A percentile compares a stretch with the other conserved stretches of the same genome.
Conservation (phyloP, 2,113 vertebrate species). For the Psilopogon haemacephalus region DNA sequence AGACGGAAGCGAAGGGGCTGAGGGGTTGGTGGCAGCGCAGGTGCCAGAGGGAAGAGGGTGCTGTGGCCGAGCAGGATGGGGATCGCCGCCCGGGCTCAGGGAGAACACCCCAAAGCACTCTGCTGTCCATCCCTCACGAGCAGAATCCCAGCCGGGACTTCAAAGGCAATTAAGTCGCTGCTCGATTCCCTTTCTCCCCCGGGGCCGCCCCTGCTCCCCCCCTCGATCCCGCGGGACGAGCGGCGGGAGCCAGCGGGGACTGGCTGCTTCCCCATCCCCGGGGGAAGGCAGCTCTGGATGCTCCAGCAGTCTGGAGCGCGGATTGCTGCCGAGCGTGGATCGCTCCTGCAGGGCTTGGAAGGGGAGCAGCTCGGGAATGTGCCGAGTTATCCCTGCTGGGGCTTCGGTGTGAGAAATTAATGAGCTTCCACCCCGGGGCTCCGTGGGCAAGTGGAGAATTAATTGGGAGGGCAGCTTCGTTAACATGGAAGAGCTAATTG, state of each 20-base stretch:
- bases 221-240: not conserved
- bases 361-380: not conserved
- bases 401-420: not conserved
- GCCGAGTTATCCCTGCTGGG: not conserved
- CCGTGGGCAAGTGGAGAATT: not conserved
- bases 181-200: not conserved
- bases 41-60: rapidly evolving
- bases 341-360: not conserved
- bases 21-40: rapidly evolving
- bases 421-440: not conserved
- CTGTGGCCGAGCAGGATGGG: rapidly evolving
- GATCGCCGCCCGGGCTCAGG: not conserved
- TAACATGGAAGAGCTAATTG: not conserved
- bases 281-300: not conserved
- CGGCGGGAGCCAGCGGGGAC: not conserved
- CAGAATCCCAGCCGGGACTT: not conserved
- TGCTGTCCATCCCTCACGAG: rapidly evolving
- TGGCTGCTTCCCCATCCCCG: rapidly evolving
- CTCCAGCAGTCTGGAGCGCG: not conserved
- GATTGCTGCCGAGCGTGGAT: rapidly evolving
- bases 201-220: rapidly evolving
- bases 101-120: rapidly evolving
- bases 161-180: not conserved
- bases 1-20: rapidly evolving
- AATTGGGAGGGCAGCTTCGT: not conserved